Base-by-base conservation (phyloP, 2,888 invertebrate genomes). In the Protophormia terraenovae region DNA sequence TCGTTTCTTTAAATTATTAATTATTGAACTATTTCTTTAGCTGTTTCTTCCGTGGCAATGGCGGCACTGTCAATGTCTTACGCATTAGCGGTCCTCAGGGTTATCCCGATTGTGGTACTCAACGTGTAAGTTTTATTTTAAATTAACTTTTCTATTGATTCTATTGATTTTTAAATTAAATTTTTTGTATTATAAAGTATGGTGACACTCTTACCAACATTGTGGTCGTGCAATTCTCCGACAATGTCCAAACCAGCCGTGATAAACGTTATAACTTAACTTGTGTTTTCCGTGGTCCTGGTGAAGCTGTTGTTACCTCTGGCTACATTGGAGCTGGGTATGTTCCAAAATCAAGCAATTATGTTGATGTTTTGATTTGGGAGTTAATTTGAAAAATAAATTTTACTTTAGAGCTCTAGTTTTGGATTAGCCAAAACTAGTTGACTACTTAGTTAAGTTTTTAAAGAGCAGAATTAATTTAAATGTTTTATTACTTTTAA, bases 201-300 rank as follows among this genome's bases (percentile, higher is more conserved):
- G 97, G 97, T 4, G 98, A 98, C 90, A 97, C 97, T 4, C 96
- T 98, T 95, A 98, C 98, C 82, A 98, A 98, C 90, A 98, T 98
- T 87, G 97, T 97, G 5, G 97, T 98, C 22, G 97, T 98, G 0
- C 98, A 98, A 91, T 98, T 98, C 93, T 97, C 97, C 88, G 97
- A 98, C 92, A 96, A 96, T 90, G 97, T 98, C 1, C 98, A 98
- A 93, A 98, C 98, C 0, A 96, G 97, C 22, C 94, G 96, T 84
- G 98, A 98, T 92, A 97, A 98, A 90, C 94, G 97, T 12, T 98
- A 97, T 93, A 98, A 98, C 92, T 93, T 98, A 86, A 98, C 98
- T n/a, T 98, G 98, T 90, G 94, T 97, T 77, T 97, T 98, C 93
- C 95, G 97, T 88, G 97, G 97, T 32, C 97, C 98, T 0, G 98